Evolutionary conservation across 2,113 vertebrate genomes (phyloP).

Genomic region (Dicaeum eximium): DNA sequence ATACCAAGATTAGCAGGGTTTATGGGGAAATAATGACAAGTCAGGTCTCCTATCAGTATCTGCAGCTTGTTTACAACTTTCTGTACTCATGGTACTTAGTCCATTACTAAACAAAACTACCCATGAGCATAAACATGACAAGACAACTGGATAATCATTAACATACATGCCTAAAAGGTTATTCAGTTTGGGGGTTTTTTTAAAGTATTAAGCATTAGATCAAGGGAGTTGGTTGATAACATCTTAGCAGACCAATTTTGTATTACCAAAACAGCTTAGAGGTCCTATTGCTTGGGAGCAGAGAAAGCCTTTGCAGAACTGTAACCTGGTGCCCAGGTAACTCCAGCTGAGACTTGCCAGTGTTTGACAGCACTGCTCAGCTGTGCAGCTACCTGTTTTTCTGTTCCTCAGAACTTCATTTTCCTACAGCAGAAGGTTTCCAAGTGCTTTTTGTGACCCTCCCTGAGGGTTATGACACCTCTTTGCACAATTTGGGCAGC

Average conservation of each 20-base stretch:
- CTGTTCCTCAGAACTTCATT: neutral
- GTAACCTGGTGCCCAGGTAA: neutral
- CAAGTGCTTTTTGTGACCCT: neutral
- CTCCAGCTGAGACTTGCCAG: neutral
- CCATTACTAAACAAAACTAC: neutral
- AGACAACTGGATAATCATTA: neutral
- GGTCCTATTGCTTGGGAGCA: neutral
- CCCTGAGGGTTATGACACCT: neutral
- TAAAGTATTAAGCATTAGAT: neutral
- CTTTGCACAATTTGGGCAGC: neutral
- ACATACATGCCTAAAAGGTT: neutral
- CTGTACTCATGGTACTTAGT: neutral
- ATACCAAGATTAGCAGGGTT: neutral
- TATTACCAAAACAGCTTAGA: neutral
- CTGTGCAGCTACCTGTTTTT: neutral
- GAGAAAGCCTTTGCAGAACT: neutral
- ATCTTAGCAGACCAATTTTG: neutral
- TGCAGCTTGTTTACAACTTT: neutral
- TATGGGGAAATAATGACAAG: neutral
- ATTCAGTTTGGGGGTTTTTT: neutral
- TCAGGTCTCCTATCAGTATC: neutral
- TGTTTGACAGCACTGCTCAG: neutral
- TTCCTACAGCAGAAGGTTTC: neutral
- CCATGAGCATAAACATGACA: neutral
- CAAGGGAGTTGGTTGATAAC: neutral